These are phyloP conservation scores for Garra rufa DNA, from an alignment of 2,113 vertebrate genomes.

Conservation along the genomic window DNA sequence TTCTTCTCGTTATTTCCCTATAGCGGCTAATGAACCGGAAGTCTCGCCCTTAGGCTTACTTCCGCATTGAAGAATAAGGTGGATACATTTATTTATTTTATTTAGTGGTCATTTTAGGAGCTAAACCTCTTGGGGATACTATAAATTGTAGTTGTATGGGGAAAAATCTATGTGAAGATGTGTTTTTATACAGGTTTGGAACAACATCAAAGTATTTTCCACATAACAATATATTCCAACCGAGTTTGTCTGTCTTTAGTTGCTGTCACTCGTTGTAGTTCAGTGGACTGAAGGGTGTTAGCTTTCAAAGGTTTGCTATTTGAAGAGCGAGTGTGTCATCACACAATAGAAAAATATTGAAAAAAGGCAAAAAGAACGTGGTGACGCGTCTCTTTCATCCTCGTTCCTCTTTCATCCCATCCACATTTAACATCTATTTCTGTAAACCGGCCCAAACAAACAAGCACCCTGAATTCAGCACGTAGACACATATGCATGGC, in stretches of 20 bases:
- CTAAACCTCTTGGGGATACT: not conserved
- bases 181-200: not conserved
- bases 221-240: slow-evolving; percentile 2
- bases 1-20: no score
- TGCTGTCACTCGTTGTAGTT: not conserved
- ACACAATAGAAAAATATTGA: slow-evolving; percentile 1
- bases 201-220: not conserved
- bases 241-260: not conserved
- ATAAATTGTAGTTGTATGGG: not conserved
- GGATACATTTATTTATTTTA: no score
- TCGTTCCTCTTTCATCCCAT: slow-evolving; percentile 11
- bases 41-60: no score
- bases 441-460: not conserved
- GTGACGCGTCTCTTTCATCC: slow-evolving; percentile 7
- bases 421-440: not conserved
- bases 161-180: not conserved
- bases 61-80: no score
- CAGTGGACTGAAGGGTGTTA: not conserved
- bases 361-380: not conserved
- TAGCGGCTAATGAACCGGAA: no score
- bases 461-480: not conserved
- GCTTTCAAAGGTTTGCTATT: not conserved
- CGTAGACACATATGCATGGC: not conserved
- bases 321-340: not conserved
- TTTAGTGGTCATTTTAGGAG: not conserved